Base-by-base conservation (phyloP, 2,888 invertebrate genomes). In the Euplexia lucipara region DNA sequence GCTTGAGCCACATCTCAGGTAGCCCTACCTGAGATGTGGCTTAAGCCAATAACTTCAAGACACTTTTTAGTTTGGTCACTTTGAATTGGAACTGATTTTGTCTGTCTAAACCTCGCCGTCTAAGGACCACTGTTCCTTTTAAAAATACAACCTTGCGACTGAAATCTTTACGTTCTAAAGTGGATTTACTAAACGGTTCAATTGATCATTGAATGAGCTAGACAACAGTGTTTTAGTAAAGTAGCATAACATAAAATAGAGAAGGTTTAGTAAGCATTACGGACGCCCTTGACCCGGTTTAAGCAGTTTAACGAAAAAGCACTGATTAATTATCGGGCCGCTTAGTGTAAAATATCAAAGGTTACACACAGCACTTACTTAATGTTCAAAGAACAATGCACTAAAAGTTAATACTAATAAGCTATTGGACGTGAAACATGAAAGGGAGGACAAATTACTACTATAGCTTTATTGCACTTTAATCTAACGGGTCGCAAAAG, bases 261-360 rank as follows among this genome's bases (percentile, higher is more conserved):
- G 45, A 51, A 47, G 56, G 53, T 64, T 67, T 51, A 52, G 62
- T 57, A 54, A 79, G 18, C 42, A 59, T 47, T 61, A 51, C 42
- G 10, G 14, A 16, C 32, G 41, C 32, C 65, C 79, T 69, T 79
- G 76, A 59, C 68, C 79, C 12, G 39, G 51, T 68, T n/a, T 70
- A 49, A 49, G 32, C 51, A 41, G 60, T 61, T 78, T 54, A 71
- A 67, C 57, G 49, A 52, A 79, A 66, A 75, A 65, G 63, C 62
- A 44, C 2, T 41, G 64, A 79, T 78, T 63, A 70, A 76, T 67
- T 66, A 64, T 58, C 35, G 37, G 22, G 16, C 10, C 20, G 16
- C n/a, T 53, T 35, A 48, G 64, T 54, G 42, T 47, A 12, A 72
- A 49, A 48, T 60, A 54, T 47, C 48, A 69, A 65, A 73, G 57